phyloP scores from a whole-genome alignment of 2,888 invertebrate species.

The Sarcophaga carnaria region DNA sequence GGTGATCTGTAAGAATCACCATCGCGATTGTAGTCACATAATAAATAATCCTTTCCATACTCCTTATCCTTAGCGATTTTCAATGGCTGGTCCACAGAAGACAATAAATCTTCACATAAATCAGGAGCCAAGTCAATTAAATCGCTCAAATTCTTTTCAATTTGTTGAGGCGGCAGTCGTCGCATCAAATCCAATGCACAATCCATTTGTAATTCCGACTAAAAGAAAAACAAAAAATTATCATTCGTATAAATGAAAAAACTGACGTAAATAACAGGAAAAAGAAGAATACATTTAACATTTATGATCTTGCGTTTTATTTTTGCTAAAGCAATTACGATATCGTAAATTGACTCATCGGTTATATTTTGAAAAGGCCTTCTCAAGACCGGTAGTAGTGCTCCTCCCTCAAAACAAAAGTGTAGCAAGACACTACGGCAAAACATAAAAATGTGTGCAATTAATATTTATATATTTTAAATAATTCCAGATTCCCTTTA shows the following conservation, averaged over 20 bases:
- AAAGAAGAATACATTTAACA: not conserved
- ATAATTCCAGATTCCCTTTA: not conserved
- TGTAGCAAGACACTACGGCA: not conserved
- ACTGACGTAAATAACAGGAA: slow-evolving; percentile 12
- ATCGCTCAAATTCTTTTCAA: slow-evolving; percentile 98
- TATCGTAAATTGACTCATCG: slow-evolving; percentile 39
- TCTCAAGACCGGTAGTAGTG: slow-evolving; percentile 26
- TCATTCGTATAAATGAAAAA: not conserved
- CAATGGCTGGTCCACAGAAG: slow-evolving; percentile 98
- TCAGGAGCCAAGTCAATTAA: slow-evolving; percentile 97
- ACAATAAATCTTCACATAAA: slow-evolving; percentile 97
- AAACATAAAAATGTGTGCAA: too few relatives aligned
- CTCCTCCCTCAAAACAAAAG: slow-evolving; percentile 26
- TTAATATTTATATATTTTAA: too few relatives aligned
- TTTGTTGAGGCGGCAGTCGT: slow-evolving; percentile 98
- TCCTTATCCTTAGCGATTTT: slow-evolving; percentile 98
- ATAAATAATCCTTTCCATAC: slow-evolving; percentile 97
- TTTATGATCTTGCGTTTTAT: not conserved
- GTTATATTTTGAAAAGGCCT: slow-evolving; percentile 18
- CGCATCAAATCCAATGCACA: slow-evolving; percentile 99
- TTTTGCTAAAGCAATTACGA: not conserved
- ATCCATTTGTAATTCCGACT: slow-evolving; percentile 98
- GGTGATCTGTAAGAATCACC: slow-evolving; percentile 99
- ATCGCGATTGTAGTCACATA: slow-evolving; percentile 99
- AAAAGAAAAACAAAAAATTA: slow-evolving; percentile 73